phyloP scores from a whole-genome alignment of 2,888 invertebrate genomes.

The Venustoraphidia nigricollis region DNA sequence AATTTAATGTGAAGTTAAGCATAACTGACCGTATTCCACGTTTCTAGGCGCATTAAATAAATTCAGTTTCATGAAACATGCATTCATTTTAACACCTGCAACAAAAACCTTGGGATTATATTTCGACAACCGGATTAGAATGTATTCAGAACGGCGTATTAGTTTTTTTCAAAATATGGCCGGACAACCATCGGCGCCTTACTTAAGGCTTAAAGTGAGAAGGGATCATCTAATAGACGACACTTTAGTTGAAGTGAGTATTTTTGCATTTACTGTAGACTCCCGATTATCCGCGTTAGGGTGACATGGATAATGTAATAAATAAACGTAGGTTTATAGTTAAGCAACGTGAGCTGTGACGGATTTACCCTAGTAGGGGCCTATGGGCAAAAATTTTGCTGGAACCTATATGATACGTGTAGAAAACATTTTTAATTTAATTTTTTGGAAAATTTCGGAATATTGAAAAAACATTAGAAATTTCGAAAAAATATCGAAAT shows the following conservation, averaged over 20 bases:
- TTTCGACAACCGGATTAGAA: slow-evolving; percentile 86
- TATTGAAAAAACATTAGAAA: no score
- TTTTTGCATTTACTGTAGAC: slow-evolving; percentile 7
- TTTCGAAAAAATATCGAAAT: no score
- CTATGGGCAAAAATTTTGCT: no score
- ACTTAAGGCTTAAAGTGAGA: slow-evolving; percentile 66
- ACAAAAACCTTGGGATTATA: slow-evolving; percentile 84
- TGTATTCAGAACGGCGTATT: slow-evolving; percentile 83
- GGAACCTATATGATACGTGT: no score
- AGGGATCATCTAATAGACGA: slow-evolving; percentile 83
- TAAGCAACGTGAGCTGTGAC: no score
- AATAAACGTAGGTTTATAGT: no score
- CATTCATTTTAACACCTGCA: slow-evolving; percentile 81
- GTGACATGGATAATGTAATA: background rate
- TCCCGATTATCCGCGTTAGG: background rate
- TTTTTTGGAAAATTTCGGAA: no score
- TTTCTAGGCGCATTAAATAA: slow-evolving; percentile 22
- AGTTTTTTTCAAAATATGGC: slow-evolving; percentile 72
- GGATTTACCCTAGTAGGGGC: no score
- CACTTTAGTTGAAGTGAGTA: slow-evolving; percentile 69
- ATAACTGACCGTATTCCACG: no score
- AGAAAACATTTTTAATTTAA: no score
- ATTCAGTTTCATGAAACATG: slow-evolving; percentile 82
- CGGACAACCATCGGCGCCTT: slow-evolving; percentile 70
- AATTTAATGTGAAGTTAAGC: no score